A percentile compares a stretch with the other conserved stretches of the same genome.
Evolutionary conservation across 1,140 invertebrate genomes (phyloP).

Genomic region (Diorhabda elongata): DNA sequence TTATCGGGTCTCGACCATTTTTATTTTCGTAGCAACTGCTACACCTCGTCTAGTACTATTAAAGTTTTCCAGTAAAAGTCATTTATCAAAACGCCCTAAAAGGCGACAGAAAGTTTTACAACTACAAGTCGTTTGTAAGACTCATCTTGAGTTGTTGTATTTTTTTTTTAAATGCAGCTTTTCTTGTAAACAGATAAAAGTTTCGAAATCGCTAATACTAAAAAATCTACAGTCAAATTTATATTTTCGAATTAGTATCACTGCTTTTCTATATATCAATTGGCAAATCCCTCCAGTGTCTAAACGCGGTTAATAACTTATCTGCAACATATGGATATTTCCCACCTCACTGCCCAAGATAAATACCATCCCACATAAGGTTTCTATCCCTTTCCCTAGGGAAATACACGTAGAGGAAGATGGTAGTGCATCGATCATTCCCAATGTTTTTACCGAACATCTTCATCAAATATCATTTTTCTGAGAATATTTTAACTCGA

Average conservation of each 20-base stretch:
- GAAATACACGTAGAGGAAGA: too few relatives aligned
- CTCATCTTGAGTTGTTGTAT: background rate
- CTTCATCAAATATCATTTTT: too few relatives aligned
- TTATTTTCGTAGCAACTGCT: constrained; percentile 3
- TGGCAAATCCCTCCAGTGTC: too few relatives aligned
- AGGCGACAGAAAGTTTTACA: constrained; percentile 6
- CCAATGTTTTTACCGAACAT: too few relatives aligned
- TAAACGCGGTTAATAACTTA: too few relatives aligned
- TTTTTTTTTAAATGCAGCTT: constrained; percentile 1
- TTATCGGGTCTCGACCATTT: constrained; percentile 10
- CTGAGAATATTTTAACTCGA: too few relatives aligned
- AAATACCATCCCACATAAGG: too few relatives aligned
- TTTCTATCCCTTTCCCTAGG: too few relatives aligned
- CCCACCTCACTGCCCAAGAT: too few relatives aligned
- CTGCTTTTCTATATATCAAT: too few relatives aligned
- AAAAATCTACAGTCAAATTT: background rate
- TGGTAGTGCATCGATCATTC: too few relatives aligned
- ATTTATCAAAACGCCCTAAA: constrained; percentile 10
- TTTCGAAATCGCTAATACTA: background rate
- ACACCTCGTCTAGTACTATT: constrained; percentile 8
- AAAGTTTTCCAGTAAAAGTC: constrained; percentile 7
- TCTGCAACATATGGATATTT: too few relatives aligned
- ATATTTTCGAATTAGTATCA: background rate
- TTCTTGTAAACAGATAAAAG: constrained; percentile 12
- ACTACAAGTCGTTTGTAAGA: constrained; percentile 8